Conservation (phyloP, 1,140 invertebrate species). For the Megathymus violae region DNA sequence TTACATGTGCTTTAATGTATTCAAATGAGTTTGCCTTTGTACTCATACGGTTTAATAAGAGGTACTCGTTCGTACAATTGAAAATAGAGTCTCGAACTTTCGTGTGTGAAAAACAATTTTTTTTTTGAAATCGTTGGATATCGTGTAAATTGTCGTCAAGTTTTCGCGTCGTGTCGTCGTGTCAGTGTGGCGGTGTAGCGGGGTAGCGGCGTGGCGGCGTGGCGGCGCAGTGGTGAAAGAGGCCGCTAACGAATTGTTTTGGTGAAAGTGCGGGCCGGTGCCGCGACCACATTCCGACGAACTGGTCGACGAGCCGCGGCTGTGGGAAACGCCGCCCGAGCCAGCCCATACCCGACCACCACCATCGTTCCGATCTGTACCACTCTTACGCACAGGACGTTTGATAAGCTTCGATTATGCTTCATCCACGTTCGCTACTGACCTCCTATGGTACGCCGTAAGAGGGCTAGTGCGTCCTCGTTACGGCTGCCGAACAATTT, state of each 20-base stretch:
- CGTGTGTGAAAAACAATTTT: neutral
- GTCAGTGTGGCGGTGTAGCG: slow-evolving; percentile 46
- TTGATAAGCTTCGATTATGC: neutral
- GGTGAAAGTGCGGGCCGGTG: slow-evolving; percentile 81
- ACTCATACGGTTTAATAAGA: no score
- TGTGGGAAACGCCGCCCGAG: slow-evolving; percentile 76
- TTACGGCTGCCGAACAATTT: no score
- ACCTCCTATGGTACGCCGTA: no score
- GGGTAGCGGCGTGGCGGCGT: slow-evolving; percentile 47
- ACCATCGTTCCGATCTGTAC: slow-evolving; percentile 15
- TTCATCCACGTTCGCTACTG: no score
- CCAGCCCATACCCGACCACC: slow-evolving; percentile 46
- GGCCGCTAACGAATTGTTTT: slow-evolving; percentile 82
- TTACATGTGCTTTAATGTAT: neutral
- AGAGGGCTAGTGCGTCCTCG: no score
- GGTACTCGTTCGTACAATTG: no score
- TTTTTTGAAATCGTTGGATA: neutral
- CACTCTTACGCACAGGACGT: neutral
- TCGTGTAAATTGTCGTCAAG: slow-evolving; percentile 19
- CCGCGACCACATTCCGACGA: slow-evolving; percentile 81
- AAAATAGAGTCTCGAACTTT: no score
- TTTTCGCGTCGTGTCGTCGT: slow-evolving; percentile 52
- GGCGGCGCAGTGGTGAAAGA: slow-evolving; percentile 75
- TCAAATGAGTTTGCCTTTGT: neutral
- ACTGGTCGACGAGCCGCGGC: slow-evolving; percentile 78